Percentiles rank a stretch among this genome's conserved stretches.
These are phyloP conservation scores for Phodopus roborovskii DNA, from an alignment of 2,113 vertebrate genomes.

Conservation along the genomic window DNA sequence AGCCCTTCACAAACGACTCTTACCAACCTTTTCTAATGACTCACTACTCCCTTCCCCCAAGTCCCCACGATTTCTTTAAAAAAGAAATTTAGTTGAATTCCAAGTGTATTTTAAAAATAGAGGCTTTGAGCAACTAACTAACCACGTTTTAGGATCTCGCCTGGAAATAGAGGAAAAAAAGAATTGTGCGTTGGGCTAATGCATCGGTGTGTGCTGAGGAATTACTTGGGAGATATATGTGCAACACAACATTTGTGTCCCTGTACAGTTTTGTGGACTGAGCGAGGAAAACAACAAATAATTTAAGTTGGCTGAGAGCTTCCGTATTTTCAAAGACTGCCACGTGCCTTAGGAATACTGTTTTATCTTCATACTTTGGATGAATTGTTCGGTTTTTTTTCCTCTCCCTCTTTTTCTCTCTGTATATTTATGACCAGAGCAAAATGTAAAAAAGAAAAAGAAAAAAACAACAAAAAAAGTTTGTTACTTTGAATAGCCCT, in stretches of 20 bases:
- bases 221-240: conserved; percentile 90
- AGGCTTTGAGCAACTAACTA: conserved; percentile 93
- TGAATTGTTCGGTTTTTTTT: conserved; percentile 86
- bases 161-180: conserved; percentile 88
- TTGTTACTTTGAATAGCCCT: conserved; percentile 85
- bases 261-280: conserved; percentile 95
- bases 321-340: conserved; percentile 94
- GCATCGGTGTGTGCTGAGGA: conserved; percentile 88
- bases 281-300: conserved; percentile 92
- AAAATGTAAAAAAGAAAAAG: conserved; percentile 84
- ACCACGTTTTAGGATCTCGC: conserved; percentile 90
- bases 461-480: conserved; percentile 73
- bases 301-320: conserved; percentile 93
- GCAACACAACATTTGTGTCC: conserved; percentile 98
- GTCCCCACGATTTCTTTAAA: conserved; percentile 88
- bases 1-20: conserved; percentile 98
- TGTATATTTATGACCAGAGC: conserved; percentile 93
- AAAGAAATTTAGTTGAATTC: conserved; percentile 92
- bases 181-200: conserved; percentile 84
- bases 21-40: conserved; percentile 99
- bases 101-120: conserved; percentile 93
- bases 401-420: conserved; percentile 87
- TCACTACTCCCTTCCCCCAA: conserved; percentile 26
- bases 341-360: conserved; percentile 94
- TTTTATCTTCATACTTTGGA: conserved; percentile 89